Evolutionary conservation across 2,888 invertebrate species (phyloP).

Genomic region (Pseudanteris insignis): DNA sequence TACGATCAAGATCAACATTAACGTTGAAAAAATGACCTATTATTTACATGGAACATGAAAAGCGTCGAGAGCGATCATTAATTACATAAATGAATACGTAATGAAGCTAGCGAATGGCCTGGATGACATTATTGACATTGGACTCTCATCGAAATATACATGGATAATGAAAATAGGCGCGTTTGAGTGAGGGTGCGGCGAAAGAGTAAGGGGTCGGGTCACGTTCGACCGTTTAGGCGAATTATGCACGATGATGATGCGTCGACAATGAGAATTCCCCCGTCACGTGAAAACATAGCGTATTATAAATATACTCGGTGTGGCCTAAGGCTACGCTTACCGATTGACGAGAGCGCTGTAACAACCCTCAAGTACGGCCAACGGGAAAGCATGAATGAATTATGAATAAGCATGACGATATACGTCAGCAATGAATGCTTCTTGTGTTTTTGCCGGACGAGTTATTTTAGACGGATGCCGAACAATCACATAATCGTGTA

Average conservation of each 20-base stretch:
- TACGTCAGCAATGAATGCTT: slow-evolving; percentile 36
- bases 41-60: slow-evolving; percentile 9
- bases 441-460: slow-evolving; percentile 35
- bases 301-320: slow-evolving; percentile 37
- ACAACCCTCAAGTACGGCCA: slow-evolving; percentile 41
- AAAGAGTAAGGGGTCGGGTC: slow-evolving; percentile 34
- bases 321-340: slow-evolving; percentile 38
- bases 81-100: slow-evolving; percentile 39
- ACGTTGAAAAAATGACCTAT: slow-evolving; percentile 1
- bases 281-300: slow-evolving; percentile 41
- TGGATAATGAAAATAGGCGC: slow-evolving; percentile 42
- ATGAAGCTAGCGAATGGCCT: slow-evolving; percentile 28
- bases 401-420: slow-evolving; percentile 42
- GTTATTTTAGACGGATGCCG: slow-evolving; percentile 13
- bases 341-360: slow-evolving; percentile 42
- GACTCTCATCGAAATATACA: slow-evolving; percentile 30
- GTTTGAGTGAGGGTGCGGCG: slow-evolving; percentile 33
- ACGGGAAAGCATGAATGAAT: slow-evolving; percentile 42
- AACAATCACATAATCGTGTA: neutral
- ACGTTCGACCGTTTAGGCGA: slow-evolving; percentile 42
- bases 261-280: slow-evolving; percentile 47
- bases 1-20: too few species aligned
- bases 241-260: slow-evolving; percentile 48
- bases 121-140: slow-evolving; percentile 35
- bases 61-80: slow-evolving; percentile 24